Evolutionary conservation across 2,797 vertebrate genomes (phyloP), one percentile per base, ranked within the genome.

Genomic region (Coccyzus lansbergi): DNA sequence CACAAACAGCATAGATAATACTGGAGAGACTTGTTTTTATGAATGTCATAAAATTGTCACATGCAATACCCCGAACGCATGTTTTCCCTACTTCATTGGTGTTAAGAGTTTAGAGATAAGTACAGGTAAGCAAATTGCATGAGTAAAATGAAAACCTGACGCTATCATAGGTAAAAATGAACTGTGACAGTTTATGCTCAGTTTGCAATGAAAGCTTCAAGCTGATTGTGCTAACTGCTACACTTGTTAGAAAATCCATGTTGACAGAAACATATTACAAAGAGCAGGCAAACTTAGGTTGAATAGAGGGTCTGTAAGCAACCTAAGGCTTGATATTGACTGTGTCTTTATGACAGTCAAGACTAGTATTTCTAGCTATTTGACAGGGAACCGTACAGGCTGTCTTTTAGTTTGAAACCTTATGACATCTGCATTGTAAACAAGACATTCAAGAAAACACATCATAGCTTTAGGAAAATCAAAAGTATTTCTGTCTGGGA

Each of bases 221-320:
- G 49, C 38, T 89, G 62, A 87, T 89, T 48, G 46, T 48, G 46
- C 21, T 48, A 24, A 22, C 46, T 48, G 46, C 46, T 56, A 86
- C 26, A 49, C 68, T 86, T 75, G 44, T 76, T 82, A 84, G 56
- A 56, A 94, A 95, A 94, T 78, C 55, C 38, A 18, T 16, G 44
- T 46, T 94, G 87, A 93, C 83, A 92, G 77, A 90, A 88, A 76
- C 64, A 25, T 83, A 91, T 77, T 83, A 69, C 68, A 90, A 93
- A 92, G 31, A 80, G 28, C 40, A 78, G 40, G 71, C 40, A 88
- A 93, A 83, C 38, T 60, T 31, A 60, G 40, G 62, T 72, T 91
- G 83, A 96, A 83, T 92, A 74, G 42, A 81, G 25, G 46, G 40
- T 92, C 79, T 86, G 81, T 51, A 75, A 91, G 58, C 42, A 95